These are phyloP conservation scores for Gerris buenoi DNA, from an alignment of 1,140 invertebrate species.

Conservation along the genomic window DNA sequence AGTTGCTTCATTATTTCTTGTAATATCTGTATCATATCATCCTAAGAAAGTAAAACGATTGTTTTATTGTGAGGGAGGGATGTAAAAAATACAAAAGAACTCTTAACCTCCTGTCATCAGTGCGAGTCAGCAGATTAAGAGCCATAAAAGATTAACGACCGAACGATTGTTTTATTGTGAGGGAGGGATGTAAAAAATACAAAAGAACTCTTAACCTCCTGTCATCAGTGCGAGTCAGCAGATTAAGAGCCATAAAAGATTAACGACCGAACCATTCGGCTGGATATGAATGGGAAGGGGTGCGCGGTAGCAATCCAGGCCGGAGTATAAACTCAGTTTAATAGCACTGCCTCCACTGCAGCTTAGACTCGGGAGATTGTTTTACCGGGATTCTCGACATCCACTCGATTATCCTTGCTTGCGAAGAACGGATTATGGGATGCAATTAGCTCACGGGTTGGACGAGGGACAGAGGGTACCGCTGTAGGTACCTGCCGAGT, in stretches of 20 bases:
- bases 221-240: background rate
- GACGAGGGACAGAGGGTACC: background rate
- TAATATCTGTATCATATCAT: too few species aligned
- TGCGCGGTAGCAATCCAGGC: background rate
- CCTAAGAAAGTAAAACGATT: too few species aligned
- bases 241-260: background rate
- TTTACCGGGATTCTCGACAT: background rate
- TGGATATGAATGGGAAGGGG: background rate
- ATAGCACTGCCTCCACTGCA: background rate
- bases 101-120: background rate
- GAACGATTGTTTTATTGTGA: too few species aligned
- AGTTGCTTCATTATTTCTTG: too few species aligned
- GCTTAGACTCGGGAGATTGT: too few species aligned
- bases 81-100: background rate
- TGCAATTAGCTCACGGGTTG: background rate
- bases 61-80: too few species aligned
- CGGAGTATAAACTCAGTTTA: background rate
- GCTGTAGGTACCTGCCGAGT: background rate
- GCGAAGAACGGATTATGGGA: background rate
- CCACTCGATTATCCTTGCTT: background rate
- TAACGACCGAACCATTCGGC: background rate
- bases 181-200: too few species aligned
- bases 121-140: background rate
- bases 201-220: background rate
- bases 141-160: background rate